Evolutionary conservation across 1,140 invertebrate genomes (phyloP), one percentile per base, ranked within the genome.

Genomic region (Mya arenaria): DNA sequence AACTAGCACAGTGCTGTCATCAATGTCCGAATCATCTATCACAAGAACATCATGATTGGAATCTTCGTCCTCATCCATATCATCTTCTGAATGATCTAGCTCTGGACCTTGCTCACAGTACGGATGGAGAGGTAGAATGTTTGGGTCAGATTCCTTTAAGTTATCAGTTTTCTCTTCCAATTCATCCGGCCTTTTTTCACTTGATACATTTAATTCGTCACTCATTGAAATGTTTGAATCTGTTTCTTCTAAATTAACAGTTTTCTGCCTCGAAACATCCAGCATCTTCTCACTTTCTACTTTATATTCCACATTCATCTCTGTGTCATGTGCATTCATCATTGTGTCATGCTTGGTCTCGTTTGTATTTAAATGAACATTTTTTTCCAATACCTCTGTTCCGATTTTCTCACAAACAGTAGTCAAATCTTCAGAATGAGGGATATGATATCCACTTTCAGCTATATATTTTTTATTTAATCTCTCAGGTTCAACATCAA

Each of bases 1-100:
- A 8, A 68, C 30, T 1, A n/a, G 4, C n/a, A 37, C 63, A 8
- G 36, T 69, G 23, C 36, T 30, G 25, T 69, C 75, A 69, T 79
- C 85, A 72, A 83, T 81, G 25, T 86, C 84, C 17, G 86, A 84
- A 56, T 88, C 87, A 23, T 85, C 82, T 39, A 89, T 69, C 32
- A 90, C 87, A 63, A 89, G 75, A 28, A 86, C 85, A 62, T 88
- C 84, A 17, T 36, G 19, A 28, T 72, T n/a, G 56, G 71, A 71
- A 36, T 66, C 37, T 25, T 36, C 34, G 17, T 25, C 30, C 15
- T 71, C 52, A 5, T 23, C 41, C 30, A 32, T n/a, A 1, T 56
- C 44, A 39, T 25, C 28, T 30, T 68, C 41, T 30, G 28, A 28
- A 52, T 52, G 13, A 2, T 65, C 39, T 63, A 34, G 4, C 5